Conservation (phyloP, 2,113 vertebrate genomes). For the Gopherus evgoodei region DNA sequence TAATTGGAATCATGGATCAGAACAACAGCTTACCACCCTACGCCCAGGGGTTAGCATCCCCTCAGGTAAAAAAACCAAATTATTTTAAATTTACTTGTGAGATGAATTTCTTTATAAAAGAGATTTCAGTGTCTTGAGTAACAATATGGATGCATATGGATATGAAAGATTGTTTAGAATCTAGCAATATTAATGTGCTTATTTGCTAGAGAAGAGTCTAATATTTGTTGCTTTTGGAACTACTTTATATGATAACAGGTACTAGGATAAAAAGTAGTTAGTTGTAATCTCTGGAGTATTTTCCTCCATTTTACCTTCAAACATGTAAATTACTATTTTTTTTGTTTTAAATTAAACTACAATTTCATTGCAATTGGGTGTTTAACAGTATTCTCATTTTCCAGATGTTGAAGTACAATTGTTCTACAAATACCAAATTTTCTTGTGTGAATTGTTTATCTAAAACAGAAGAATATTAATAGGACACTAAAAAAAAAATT, state of each 20-base stretch:
- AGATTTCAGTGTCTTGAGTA: not conserved
- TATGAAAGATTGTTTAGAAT: not conserved
- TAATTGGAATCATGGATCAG: slow-evolving; percentile 89
- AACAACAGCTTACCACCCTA: slow-evolving; percentile 95
- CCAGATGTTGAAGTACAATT: not conserved
- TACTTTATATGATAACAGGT: not conserved
- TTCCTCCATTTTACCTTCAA: not conserved
- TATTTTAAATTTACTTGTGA: not conserved
- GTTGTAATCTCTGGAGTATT: not conserved
- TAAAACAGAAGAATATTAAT: not conserved
- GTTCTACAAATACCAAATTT: not conserved
- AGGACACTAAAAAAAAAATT: not conserved
- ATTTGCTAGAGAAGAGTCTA: not conserved
- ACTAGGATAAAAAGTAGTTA: not conserved
- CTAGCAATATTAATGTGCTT: not conserved
- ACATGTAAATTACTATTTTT: not conserved
- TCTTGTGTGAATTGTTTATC: not conserved
- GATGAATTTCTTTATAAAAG: not conserved
- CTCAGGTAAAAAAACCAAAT: slow-evolving; percentile 85
- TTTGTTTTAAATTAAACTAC: not conserved
- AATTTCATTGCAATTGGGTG: not conserved
- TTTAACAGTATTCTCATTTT: not conserved
- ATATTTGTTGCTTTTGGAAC: not conserved
- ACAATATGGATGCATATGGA: not conserved
- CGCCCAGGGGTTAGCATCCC: slow-evolving; percentile 93